These are phyloP conservation scores for Entosphenus tridentatus DNA, from an alignment of 2,113 vertebrate species.

Conservation along the genomic window DNA sequence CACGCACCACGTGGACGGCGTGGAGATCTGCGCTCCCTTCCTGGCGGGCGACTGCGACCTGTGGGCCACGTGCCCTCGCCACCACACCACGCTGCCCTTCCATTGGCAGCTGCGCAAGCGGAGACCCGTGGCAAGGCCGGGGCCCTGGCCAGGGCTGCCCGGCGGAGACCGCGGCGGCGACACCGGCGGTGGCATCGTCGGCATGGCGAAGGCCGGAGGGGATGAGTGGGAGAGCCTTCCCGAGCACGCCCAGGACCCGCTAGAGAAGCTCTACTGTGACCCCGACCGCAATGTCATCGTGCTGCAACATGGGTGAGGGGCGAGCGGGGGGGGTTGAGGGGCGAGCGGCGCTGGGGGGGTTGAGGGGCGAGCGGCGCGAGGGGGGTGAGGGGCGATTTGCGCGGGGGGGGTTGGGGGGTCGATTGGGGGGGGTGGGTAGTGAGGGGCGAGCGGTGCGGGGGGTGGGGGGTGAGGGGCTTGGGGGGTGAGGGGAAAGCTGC, in stretches of 20 bases:
- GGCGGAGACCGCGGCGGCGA: background rate
- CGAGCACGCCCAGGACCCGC: slow-evolving; percentile 84
- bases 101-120: slow-evolving; percentile 82
- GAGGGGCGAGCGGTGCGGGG: too few species aligned
- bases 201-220: too few species aligned
- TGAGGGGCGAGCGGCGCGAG: too few species aligned
- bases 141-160: background rate
- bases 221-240: slow-evolving; percentile 57
- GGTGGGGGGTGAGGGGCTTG: too few species aligned
- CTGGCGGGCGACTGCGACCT: slow-evolving; percentile 66
- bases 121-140: slow-evolving; percentile 21
- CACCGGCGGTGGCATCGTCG: too few species aligned
- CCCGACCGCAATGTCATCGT: slow-evolving; percentile 81
- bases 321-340: too few species aligned
- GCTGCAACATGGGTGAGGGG: slow-evolving; percentile 60
- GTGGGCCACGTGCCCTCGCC: slow-evolving; percentile 64
- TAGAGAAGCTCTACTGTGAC: slow-evolving; percentile 96
- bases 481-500: too few species aligned
- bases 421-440: too few species aligned
- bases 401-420: too few species aligned
- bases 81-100: slow-evolving; percentile 79
- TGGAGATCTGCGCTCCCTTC: slow-evolving; percentile 85
- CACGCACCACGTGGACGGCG: slow-evolving; percentile 58
- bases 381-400: too few species aligned
- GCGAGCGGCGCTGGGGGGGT: too few species aligned